phyloP scores from a whole-genome alignment of 2,797 vertebrate genomes.

The Spinus olivaceus region DNA sequence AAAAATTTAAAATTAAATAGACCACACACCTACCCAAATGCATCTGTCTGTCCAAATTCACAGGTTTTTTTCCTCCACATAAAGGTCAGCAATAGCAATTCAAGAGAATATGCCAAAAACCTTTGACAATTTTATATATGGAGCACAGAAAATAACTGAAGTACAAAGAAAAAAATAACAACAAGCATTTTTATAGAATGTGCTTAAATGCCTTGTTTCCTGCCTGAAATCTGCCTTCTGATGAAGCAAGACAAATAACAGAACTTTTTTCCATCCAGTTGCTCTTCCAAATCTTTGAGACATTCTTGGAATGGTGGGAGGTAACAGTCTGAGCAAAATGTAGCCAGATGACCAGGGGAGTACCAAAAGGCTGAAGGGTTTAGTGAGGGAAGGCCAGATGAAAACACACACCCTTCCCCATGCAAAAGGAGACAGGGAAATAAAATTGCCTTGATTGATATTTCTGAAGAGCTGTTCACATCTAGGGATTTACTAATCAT shows the following conservation, averaged over 20 bases:
- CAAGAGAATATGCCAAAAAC: background rate
- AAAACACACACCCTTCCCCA: background rate
- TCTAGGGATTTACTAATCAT: background rate
- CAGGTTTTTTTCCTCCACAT: background rate
- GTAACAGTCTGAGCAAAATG: background rate
- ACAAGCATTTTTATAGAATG: rapidly evolving
- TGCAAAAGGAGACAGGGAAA: background rate
- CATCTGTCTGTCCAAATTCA: background rate
- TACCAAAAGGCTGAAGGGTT: background rate
- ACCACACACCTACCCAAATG: background rate
- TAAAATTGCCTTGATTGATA: background rate
- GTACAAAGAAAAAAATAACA: background rate
- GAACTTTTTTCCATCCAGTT: background rate
- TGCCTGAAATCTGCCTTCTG: background rate
- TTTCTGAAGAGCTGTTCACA: background rate
- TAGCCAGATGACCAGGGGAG: background rate
- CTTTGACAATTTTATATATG: rapidly evolving
- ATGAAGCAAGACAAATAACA: background rate
- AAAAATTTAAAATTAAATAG: background rate
- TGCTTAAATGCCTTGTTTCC: background rate
- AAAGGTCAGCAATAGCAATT: background rate
- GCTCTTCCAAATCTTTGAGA: background rate
- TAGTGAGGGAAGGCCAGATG: background rate
- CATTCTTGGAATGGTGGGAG: background rate
- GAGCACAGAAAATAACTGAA: background rate